Evolutionary conservation across 2,113 vertebrate genomes (phyloP).

Genomic region (Rhodinocichla rosea): DNA sequence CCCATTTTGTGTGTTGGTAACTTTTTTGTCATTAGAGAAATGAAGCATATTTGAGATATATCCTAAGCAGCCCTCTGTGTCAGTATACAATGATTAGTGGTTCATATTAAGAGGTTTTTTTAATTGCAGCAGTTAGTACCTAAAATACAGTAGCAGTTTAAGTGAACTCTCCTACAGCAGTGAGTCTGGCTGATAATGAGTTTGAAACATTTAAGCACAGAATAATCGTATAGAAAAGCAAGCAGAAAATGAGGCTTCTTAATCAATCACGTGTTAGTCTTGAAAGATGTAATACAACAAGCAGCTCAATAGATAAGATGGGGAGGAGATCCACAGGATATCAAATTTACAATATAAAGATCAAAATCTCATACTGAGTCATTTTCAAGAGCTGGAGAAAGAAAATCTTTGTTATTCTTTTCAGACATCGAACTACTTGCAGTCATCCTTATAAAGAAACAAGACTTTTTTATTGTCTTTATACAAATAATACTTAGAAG

Average conservation of each 20-base stretch:
- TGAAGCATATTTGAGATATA: accelerated
- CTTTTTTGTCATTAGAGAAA: neutral
- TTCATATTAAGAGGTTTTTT: neutral
- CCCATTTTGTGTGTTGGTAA: neutral
- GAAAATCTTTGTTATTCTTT: constrained; percentile 8
- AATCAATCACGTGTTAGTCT: neutral
- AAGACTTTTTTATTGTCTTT: constrained; percentile 33
- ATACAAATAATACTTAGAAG: constrained; percentile 18
- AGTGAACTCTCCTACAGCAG: neutral
- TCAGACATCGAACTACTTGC: constrained; percentile 15
- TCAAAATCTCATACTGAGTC: constrained; percentile 57
- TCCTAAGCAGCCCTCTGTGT: neutral
- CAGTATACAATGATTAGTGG: neutral
- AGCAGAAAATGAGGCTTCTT: constrained; percentile 24
- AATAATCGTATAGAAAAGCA: neutral
- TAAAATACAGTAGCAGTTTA: neutral
- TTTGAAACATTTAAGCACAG: neutral
- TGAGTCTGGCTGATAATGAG: neutral
- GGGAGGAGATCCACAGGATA: constrained; percentile 40
- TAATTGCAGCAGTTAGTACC: neutral
- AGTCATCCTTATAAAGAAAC: constrained; percentile 2
- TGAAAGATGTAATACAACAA: neutral
- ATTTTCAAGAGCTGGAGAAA: constrained; percentile 15
- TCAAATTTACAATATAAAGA: constrained; percentile 44
- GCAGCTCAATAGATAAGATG: constrained; percentile 3